A percentile compares a stretch with the other conserved stretches of the same genome.
phyloP scores from a whole-genome alignment of 2,113 vertebrate genomes.

The Stomatorhinus ivindoensis region DNA sequence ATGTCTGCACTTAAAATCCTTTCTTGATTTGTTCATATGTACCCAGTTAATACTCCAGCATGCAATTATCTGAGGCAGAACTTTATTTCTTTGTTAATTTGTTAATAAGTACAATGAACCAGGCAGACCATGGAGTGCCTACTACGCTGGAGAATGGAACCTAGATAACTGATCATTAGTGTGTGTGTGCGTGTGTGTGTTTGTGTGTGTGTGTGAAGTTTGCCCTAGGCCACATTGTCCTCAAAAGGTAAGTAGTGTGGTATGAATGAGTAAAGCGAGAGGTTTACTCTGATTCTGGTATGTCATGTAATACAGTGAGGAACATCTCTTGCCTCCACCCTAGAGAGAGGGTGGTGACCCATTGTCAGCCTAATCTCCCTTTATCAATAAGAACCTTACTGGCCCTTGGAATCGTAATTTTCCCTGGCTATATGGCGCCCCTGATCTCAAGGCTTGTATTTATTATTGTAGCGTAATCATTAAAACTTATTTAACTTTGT shows the following conservation, averaged over 20 bases:
- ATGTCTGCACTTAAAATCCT: not conserved
- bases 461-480: conserved; percentile 12
- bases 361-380: not conserved
- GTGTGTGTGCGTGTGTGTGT: not conserved
- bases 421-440: not conserved
- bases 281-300: not conserved
- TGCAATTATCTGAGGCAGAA: not conserved
- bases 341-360: not conserved
- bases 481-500: not conserved
- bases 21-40: not conserved
- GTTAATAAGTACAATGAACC: not conserved
- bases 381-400: not conserved
- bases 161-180: not conserved
- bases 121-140: not conserved
- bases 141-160: not conserved
- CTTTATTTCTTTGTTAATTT: not conserved
- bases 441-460: not conserved
- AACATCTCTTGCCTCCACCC: not conserved
- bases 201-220: not conserved
- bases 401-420: not conserved
- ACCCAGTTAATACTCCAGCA: not conserved
- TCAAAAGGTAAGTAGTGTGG: not conserved
- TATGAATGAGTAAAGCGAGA: not conserved
- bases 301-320: not conserved
- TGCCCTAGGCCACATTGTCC: not conserved